A percentile compares a stretch with the other conserved stretches of the same genome.
Evolutionary conservation across 2,113 vertebrate species (phyloP).

Genomic region (Chaetodon auriga): DNA sequence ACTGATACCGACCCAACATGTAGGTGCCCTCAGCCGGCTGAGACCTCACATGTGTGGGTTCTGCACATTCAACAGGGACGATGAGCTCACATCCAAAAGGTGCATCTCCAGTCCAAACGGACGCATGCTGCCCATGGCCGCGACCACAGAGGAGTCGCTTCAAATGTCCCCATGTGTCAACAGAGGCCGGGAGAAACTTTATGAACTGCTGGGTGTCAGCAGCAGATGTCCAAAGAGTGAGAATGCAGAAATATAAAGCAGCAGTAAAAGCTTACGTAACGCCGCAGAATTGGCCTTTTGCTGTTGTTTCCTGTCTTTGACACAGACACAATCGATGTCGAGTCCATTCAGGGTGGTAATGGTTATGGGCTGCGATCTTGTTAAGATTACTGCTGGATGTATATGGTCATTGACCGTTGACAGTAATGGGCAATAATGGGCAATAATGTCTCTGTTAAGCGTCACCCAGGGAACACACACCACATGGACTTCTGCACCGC

Average conservation of each 20-base stretch:
- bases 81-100: slow-evolving; percentile 12
- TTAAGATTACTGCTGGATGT: slow-evolving; percentile 63
- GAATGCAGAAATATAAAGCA: not conserved
- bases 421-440: slow-evolving; percentile 70
- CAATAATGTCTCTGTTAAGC: slow-evolving; percentile 65
- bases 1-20: slow-evolving; percentile 31
- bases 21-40: slow-evolving; percentile 17
- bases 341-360: slow-evolving; percentile 47
- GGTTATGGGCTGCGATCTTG: slow-evolving; percentile 53
- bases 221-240: not conserved
- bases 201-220: slow-evolving; percentile 8
- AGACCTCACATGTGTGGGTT: slow-evolving; percentile 42
- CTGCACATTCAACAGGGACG: slow-evolving; percentile 5
- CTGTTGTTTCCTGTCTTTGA: slow-evolving; percentile 41
- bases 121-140: slow-evolving; percentile 20
- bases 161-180: too few species aligned
- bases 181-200: not conserved
- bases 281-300: slow-evolving; percentile 7
- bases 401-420: slow-evolving; percentile 61
- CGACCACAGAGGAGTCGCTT: not conserved
- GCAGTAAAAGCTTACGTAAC: slow-evolving; percentile 22
- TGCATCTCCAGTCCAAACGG: not conserved
- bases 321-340: slow-evolving; percentile 34
- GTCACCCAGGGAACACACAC: slow-evolving; percentile 61
- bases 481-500: slow-evolving; percentile 40